Evolutionary conservation across 2,888 invertebrate genomes (phyloP), one percentile per base, ranked within the genome.

Genomic region (Blastobasis lacticolella): DNA sequence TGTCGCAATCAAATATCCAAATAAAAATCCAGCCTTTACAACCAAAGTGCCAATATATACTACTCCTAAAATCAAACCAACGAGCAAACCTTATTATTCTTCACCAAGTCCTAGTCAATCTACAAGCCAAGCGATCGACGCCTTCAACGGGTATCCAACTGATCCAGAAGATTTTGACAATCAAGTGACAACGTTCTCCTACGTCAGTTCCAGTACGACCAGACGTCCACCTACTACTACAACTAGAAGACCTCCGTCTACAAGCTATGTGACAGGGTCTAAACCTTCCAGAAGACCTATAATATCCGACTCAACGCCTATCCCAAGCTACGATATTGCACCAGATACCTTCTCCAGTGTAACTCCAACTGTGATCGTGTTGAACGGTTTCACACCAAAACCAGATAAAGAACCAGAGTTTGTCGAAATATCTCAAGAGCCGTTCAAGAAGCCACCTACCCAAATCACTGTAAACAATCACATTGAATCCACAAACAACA

Each of bases 381-480:
- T 88, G 5, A 78, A 75, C 45, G 77, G 73, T 38, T 73, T 80
- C 54, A 76, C 80, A 7, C 60, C 75, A 0, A 75, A 81, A 66
- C 75, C 85, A 50, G 67, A 69, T 56, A 71, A 74, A 37, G 83
- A 85, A 50, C 74, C 82, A 4, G 71, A 84, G 58, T 88, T 84
- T 10, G 81, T 89, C 2, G 86, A 88, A 64, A 87, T 89, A 61
- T 86, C 88, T 9, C 87, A 85, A 71, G 90, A 88, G 71, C 91
- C 76, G 0, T 85, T 81, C 58, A 87, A 89, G 54, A 88, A 88
- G 67, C 88, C 88, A 1, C 69, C 84, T 10, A 86, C 72, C 53
- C 80, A 81, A 50, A 90, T 91, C 0, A 91, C 91, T 4, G 91
- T 91, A 0, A 91, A 91, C 59, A 91, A 91, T 58, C 89, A 91